phyloP scores from a whole-genome alignment of 2,797 vertebrate genomes.

The Clarias pachynema region DNA sequence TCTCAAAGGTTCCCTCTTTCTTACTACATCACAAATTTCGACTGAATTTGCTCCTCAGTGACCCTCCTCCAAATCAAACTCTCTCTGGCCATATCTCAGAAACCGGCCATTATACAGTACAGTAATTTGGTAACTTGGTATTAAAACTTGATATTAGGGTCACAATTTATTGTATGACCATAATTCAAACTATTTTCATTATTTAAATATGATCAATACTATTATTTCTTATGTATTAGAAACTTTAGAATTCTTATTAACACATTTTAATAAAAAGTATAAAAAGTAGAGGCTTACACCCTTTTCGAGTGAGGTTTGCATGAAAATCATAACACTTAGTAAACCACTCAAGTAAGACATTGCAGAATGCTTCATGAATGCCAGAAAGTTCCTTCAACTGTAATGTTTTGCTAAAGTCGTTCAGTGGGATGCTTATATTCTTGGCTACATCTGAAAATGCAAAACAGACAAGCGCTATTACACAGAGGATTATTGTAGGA shows the following conservation, averaged over 20 bases:
- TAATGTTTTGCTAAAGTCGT: conserved; percentile 1
- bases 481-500: neutral
- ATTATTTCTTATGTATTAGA: neutral
- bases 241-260: neutral
- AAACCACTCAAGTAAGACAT: neutral
- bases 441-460: neutral
- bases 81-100: too few species aligned
- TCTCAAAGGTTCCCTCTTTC: too few species aligned
- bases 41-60: too few species aligned
- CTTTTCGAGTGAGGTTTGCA: neutral
- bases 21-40: too few species aligned
- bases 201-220: neutral
- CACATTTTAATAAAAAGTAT: neutral
- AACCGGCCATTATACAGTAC: too few species aligned
- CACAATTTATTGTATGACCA: neutral
- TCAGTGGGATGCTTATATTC: neutral
- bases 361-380: neutral
- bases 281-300: neutral
- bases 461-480: conserved; percentile 7
- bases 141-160: too few species aligned
- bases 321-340: neutral
- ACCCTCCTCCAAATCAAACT: too few species aligned
- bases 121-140: too few species aligned
- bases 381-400: neutral
- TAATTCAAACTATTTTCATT: neutral